Conservation (phyloP, 2,888 invertebrate genomes). For the Melikaiella ostensackeni region DNA sequence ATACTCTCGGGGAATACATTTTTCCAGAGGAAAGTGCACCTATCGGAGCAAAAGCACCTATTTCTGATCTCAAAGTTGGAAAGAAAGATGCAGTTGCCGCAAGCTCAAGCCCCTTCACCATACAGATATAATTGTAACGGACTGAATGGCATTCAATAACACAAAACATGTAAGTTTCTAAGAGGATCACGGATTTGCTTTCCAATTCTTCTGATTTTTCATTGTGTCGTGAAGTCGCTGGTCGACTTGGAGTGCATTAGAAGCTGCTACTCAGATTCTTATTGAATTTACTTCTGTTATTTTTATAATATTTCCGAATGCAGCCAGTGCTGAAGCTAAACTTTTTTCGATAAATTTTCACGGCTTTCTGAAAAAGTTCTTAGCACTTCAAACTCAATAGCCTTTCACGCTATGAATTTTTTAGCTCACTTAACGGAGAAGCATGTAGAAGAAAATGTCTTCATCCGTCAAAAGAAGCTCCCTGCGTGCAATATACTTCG, state of each 20-base stretch:
- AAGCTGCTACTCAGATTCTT: slow-evolving; percentile 41
- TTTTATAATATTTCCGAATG: slow-evolving; percentile 1
- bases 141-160: slow-evolving; percentile 2
- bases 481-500: not conserved
- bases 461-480: not conserved
- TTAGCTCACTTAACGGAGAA: not conserved
- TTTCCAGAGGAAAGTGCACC: slow-evolving; percentile 61
- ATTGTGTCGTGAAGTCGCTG: slow-evolving; percentile 2
- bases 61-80: slow-evolving; percentile 49
- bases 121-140: slow-evolving; percentile 41
- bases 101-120: slow-evolving; percentile 43
- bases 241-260: slow-evolving; percentile 32
- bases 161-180: not conserved
- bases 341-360: not conserved
- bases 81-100: slow-evolving; percentile 49
- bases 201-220: slow-evolving; percentile 7
- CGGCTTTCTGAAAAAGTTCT: not conserved
- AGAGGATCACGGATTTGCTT: not conserved
- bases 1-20: slow-evolving; percentile 64
- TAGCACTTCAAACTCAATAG: not conserved
- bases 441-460: not conserved
- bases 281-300: slow-evolving; percentile 45
- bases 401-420: not conserved
- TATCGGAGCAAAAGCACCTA: slow-evolving; percentile 44
- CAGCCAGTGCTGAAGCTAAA: slow-evolving; percentile 21